Conservation (phyloP, 2,888 invertebrate species). For the Perithous albicinctus region DNA sequence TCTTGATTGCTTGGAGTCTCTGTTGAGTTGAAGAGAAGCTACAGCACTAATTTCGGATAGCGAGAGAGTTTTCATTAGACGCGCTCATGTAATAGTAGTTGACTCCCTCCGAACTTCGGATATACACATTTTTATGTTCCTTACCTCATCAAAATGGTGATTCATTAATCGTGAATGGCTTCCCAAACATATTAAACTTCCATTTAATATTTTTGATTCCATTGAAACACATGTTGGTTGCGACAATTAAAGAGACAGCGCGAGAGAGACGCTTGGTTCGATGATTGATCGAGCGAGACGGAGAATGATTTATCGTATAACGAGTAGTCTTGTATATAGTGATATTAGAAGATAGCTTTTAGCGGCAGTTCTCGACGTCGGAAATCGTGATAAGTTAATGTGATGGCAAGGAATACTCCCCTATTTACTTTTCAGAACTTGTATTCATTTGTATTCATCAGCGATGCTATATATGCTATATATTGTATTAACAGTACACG, state of each 20-base stretch:
- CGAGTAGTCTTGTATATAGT: constrained; percentile 67
- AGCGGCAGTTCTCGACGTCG: constrained; percentile 42
- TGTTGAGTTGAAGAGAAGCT: not conserved
- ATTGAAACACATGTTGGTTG: constrained; percentile 52
- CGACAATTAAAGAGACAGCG: constrained; percentile 29
- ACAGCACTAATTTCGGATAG: not conserved
- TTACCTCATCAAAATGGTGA: constrained; percentile 44
- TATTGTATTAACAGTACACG: constrained; percentile 34
- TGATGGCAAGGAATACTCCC: constrained; percentile 63
- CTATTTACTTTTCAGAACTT: constrained; percentile 59
- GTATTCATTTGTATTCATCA: constrained; percentile 61
- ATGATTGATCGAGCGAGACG: constrained; percentile 18
- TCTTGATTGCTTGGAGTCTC: constrained; percentile 12
- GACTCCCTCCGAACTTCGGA: constrained; percentile 5
- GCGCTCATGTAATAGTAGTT: constrained; percentile 16
- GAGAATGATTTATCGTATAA: constrained; percentile 45
- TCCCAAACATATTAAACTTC: constrained; percentile 65
- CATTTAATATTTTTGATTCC: constrained; percentile 67
- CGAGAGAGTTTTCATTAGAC: constrained; percentile 17
- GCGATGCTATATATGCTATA: constrained; percentile 53
- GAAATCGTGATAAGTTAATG: constrained; percentile 67
- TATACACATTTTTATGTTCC: constrained; percentile 52
- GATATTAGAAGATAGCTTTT: constrained; percentile 62
- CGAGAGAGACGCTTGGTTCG: constrained; percentile 12
- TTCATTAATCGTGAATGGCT: constrained; percentile 46